Evolutionary conservation across 2,113 vertebrate species (phyloP).

Genomic region (Phocoena sinus): DNA sequence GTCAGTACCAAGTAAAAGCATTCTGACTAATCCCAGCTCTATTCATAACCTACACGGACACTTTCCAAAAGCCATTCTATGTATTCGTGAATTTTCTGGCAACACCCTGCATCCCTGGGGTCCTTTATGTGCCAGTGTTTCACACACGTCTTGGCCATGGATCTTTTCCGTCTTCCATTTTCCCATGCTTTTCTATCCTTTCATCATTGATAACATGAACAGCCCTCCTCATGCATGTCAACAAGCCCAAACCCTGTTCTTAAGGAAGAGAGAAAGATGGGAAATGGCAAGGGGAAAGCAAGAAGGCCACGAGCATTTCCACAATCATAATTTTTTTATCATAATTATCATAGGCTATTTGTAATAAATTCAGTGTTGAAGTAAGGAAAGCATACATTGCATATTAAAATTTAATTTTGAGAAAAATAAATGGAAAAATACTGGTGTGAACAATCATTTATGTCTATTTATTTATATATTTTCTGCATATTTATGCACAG

Average conservation of each 20-base stretch:
- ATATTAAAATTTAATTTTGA: constrained; percentile 14
- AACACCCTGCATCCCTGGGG: background rate
- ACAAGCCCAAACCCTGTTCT: background rate
- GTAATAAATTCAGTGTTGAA: background rate
- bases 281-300: background rate
- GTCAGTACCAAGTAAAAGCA: background rate
- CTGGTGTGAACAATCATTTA: background rate
- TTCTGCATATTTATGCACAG: background rate
- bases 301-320: background rate
- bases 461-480: background rate
- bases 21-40: background rate
- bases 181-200: background rate
- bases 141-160: background rate
- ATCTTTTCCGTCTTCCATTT: background rate
- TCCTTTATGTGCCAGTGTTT: background rate
- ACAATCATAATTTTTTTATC: background rate
- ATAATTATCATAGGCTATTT: background rate
- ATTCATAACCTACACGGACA: background rate
- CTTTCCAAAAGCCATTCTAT: background rate
- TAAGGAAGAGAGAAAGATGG: background rate
- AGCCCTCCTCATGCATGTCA: too few species aligned
- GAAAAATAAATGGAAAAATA: background rate
- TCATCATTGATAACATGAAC: background rate
- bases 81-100: background rate
- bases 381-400: background rate